Percentiles rank a stretch among this genome's conserved stretches.
These are phyloP conservation scores for Eubasilissa splendida DNA, from an alignment of 2,888 invertebrate genomes.

Conservation along the genomic window DNA sequence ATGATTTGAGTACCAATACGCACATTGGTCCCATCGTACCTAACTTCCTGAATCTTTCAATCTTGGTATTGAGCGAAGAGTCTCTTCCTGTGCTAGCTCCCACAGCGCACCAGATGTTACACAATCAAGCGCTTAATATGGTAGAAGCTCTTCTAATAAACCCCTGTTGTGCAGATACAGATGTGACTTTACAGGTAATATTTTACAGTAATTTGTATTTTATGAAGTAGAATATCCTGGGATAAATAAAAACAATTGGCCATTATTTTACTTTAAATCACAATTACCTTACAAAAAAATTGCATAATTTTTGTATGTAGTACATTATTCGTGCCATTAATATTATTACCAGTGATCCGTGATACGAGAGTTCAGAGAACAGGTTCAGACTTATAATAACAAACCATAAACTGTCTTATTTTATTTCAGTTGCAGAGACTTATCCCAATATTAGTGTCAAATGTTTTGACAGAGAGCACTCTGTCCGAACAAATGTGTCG, in stretches of 20 bases:
- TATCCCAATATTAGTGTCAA: conserved; percentile 72
- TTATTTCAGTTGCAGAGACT: conserved; percentile 68
- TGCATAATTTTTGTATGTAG: too few species aligned
- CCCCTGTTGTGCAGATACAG: conserved; percentile 72
- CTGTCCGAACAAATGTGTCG: conserved; percentile 71
- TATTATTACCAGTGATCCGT: too few species aligned
- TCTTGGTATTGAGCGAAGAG: conserved; percentile 74
- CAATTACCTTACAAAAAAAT: too few species aligned
- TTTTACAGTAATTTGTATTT: not conserved
- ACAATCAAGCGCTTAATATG: conserved; percentile 69
- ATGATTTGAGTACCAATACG: conserved; percentile 73
- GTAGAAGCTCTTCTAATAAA: conserved; percentile 75
- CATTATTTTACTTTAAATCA: too few species aligned
- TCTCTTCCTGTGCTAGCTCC: conserved; percentile 60
- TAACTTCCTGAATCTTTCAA: conserved; percentile 75
- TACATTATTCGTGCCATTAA: too few species aligned
- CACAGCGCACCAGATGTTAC: conserved; percentile 64
- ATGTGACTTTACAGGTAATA: conserved; percentile 73
- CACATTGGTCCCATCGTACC: conserved; percentile 75
- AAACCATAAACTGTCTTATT: not conserved
- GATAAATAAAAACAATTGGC: too few species aligned
- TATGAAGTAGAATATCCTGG: too few species aligned
- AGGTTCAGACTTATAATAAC: not conserved
- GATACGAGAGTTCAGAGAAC: not conserved
- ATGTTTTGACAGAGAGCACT: conserved; percentile 70